Conservation (phyloP, 2,888 invertebrate species). For the Drosophila algonquin region DNA sequence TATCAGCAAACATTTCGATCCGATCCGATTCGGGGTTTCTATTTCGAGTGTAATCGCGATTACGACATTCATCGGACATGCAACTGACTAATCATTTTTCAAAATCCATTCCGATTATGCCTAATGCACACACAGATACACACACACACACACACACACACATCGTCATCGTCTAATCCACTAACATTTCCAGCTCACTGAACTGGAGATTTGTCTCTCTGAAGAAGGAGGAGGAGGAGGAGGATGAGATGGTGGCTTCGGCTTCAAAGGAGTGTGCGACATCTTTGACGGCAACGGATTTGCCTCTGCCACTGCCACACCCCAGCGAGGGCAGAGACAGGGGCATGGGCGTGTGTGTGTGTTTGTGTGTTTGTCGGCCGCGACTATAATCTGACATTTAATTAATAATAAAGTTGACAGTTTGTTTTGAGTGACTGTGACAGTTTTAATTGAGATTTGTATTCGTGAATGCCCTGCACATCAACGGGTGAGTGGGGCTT, state of each 20-base stretch:
- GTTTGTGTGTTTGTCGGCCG: conserved; percentile 25
- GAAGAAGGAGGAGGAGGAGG: neutral
- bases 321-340: conserved; percentile 5
- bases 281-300: conserved; percentile 68
- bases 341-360: conserved; percentile 7
- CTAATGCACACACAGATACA: conserved; percentile 43
- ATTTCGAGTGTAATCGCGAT: conserved; percentile 29
- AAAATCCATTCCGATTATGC: conserved; percentile 63
- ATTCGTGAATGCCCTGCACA: conserved; percentile 49
- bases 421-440: conserved; percentile 80
- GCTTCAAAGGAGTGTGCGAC: conserved; percentile 71
- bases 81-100: conserved; percentile 60
- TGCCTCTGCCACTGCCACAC: conserved; percentile 32
- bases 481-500: conserved; percentile 33
- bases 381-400: conserved; percentile 81
- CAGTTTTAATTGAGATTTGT: conserved; percentile 81
- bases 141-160: neutral
- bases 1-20: conserved; percentile 2
- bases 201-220: conserved; percentile 48
- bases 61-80: conserved; percentile 33
- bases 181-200: conserved; percentile 67
- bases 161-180: conserved; percentile 49
- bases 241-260: conserved; percentile 11
- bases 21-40: conserved; percentile 17
- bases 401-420: conserved; percentile 82